phyloP scores from a whole-genome alignment of 2,888 invertebrate genomes.

The Reticulitermes lucifugus region DNA sequence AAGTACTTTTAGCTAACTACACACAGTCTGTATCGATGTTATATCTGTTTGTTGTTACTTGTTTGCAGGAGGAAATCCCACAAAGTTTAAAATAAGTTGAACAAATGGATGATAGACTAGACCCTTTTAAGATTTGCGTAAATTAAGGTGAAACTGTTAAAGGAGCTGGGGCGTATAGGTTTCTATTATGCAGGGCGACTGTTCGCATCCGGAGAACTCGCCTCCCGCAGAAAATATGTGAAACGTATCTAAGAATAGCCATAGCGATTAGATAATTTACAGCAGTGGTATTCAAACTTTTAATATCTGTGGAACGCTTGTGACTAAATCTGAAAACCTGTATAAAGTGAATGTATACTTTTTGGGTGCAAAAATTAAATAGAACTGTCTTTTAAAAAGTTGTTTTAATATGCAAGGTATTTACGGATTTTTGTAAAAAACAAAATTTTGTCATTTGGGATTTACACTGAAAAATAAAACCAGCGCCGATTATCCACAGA shows the following conservation, averaged over 20 bases:
- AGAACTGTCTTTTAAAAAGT: too few species aligned
- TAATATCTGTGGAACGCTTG: too few species aligned
- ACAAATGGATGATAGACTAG: neutral
- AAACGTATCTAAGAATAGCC: neutral
- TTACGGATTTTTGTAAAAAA: too few species aligned
- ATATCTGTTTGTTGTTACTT: neutral
- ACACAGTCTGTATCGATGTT: neutral
- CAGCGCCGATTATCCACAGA: too few species aligned
- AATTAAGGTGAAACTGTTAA: neutral
- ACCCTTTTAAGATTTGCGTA: neutral
- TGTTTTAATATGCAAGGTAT: too few species aligned
- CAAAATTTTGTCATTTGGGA: too few species aligned
- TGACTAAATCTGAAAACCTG: too few species aligned
- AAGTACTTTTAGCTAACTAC: neutral
- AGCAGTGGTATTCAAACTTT: neutral
- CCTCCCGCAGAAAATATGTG: neutral
- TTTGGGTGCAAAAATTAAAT: too few species aligned
- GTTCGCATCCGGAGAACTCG: neutral
- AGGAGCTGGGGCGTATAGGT: neutral
- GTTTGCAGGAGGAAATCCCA: neutral
- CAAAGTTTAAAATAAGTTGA: neutral
- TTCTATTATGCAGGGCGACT: neutral
- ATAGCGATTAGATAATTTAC: neutral
- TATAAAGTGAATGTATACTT: too few species aligned
- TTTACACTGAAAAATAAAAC: too few species aligned